These are phyloP conservation scores for Anticlea derivata DNA, from an alignment of 2,888 invertebrate species.

Conservation along the genomic window DNA sequence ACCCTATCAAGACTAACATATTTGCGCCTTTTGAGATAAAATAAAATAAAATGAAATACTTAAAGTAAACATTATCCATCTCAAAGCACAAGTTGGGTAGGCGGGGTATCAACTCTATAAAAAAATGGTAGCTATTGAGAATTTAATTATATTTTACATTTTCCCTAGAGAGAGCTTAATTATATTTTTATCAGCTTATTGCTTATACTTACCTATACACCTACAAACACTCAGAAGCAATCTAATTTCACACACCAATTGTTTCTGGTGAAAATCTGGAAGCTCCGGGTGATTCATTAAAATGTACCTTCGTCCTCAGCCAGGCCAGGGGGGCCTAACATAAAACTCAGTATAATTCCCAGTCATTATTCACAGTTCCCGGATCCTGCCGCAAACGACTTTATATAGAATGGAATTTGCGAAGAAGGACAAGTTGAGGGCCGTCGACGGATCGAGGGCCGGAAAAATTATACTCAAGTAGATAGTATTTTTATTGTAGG, in stretches of 20 bases:
- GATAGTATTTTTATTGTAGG: not conserved
- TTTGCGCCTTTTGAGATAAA: too few species aligned
- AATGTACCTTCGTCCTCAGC: conserved; percentile 46
- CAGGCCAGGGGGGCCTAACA: conserved; percentile 51
- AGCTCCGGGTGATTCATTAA: conserved; percentile 65
- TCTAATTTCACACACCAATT: conserved; percentile 69
- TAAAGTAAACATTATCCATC: too few species aligned
- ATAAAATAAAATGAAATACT: too few species aligned
- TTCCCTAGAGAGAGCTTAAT: conserved; percentile 9
- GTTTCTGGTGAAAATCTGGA: conserved; percentile 54
- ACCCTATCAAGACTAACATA: too few species aligned
- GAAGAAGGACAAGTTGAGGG: conserved; percentile 45
- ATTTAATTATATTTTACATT: too few species aligned
- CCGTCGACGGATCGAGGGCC: too few species aligned
- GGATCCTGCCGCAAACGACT: conserved; percentile 58
- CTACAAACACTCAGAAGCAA: conserved; percentile 48
- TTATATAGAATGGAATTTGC: conserved; percentile 62
- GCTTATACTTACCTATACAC: conserved; percentile 11
- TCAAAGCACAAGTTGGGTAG: too few species aligned
- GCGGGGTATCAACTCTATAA: too few species aligned
- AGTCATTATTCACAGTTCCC: conserved; percentile 68
- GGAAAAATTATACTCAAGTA: conserved; percentile 9
- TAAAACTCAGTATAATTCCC: conserved; percentile 69
- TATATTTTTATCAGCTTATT: conserved; percentile 20
- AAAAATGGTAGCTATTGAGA: too few species aligned